Evolutionary conservation across 2,113 vertebrate genomes (phyloP), one percentile per base, ranked within the genome.

Genomic region (Ophiodon elongatus): DNA sequence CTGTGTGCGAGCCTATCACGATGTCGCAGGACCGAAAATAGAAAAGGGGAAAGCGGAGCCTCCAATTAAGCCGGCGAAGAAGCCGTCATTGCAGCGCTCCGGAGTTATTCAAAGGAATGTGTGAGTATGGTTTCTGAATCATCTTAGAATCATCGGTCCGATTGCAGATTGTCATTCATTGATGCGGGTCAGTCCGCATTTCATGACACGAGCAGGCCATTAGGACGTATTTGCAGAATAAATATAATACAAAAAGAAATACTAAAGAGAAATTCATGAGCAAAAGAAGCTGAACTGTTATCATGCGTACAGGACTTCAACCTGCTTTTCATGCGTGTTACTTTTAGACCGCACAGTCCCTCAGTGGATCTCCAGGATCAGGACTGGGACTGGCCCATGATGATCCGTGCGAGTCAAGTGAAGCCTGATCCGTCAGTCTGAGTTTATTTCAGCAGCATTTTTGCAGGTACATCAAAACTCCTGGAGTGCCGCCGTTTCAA

Each of bases 21-120:
- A 70, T 56, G 77, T 64, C 64, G 66, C 73, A 76, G 52, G 7
- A 52, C 6, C 37, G 69, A 65, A 65, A 73, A n/a, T 67, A 68
- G 43, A 19, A 60, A 63, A 50, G 6, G 41, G 5, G 62, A 37
- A 37, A 29, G 41, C 50, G 57, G 10, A 69, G 17, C 3, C 19
- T 15, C 15, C 6, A 33, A 74, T 74, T 43, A 27, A 66, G 15
- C 15, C 9, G 21, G 14, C 25, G 47, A 62, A 63, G 69, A 31
- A 84, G n/a, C 17, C 47, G 25, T 17, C 23, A 31, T 21, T 60
- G 41, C 13, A 35, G 14, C 27, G 15, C 37, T 37, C 1, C 14
- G 8, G 13, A 47, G 33, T 13, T 76, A 57, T 73, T 57, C 56
- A 57, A 11, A 6, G 54, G 4, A 56, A 1, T 27, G 10, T 56